Conservation (phyloP, 2,888 invertebrate genomes). For the Epinotia brunnichana region DNA sequence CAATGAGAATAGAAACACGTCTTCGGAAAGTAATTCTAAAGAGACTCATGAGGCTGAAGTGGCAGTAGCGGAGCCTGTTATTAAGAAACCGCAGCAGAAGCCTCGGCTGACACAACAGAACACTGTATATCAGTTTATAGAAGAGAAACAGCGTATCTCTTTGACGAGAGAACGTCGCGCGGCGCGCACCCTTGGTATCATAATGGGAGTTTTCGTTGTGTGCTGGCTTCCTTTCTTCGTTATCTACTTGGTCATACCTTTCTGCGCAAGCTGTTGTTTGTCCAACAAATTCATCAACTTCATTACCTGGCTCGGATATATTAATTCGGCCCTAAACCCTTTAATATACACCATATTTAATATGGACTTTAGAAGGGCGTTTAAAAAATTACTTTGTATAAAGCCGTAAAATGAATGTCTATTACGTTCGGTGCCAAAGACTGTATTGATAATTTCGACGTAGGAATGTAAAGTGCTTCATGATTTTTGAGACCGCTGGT, state of each 20-base stretch:
- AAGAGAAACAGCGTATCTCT: constrained; percentile 95
- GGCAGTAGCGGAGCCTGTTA: constrained; percentile 62
- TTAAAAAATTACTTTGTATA: constrained; percentile 87
- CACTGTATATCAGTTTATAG: constrained; percentile 93
- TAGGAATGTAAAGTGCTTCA: constrained; percentile 52
- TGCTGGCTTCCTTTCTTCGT: constrained; percentile 99
- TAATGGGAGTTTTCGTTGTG: constrained; percentile 98
- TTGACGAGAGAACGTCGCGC: constrained; percentile 96
- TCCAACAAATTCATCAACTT: constrained; percentile 92
- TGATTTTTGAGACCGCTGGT: constrained; percentile 61
- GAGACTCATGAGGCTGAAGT: constrained; percentile 74
- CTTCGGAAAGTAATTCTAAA: constrained; percentile 79
- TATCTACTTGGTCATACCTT: constrained; percentile 96
- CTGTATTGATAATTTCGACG: constrained; percentile 49
- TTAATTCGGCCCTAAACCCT: constrained; percentile 95
- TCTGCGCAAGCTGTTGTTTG: constrained; percentile 91
- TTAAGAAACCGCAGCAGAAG: constrained; percentile 63
- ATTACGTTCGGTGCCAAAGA: constrained; percentile 64
- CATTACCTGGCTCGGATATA: constrained; percentile 96
- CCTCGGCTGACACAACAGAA: constrained; percentile 75
- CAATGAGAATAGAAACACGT: constrained; percentile 74
- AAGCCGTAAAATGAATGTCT: constrained; percentile 61
- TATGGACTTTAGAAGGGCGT: constrained; percentile 95
- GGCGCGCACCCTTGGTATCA: constrained; percentile 97
- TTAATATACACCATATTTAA: constrained; percentile 98